These are phyloP conservation scores for Halictus quadricinctus DNA, from an alignment of 2,888 invertebrate genomes.

Conservation along the genomic window DNA sequence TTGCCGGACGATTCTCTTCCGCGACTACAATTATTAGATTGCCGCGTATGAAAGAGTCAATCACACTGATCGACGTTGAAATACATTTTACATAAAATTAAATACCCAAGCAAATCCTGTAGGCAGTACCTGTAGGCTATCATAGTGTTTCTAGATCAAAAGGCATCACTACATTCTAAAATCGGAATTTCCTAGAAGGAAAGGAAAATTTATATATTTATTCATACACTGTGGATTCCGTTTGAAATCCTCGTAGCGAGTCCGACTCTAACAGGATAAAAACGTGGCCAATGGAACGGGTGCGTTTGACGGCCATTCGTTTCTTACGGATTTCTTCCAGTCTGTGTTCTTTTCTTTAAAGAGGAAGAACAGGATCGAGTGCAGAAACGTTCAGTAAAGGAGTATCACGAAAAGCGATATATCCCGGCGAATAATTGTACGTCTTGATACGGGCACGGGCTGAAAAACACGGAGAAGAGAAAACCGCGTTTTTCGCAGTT, in stretches of 20 bases:
- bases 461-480: background rate
- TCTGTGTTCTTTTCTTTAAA: background rate
- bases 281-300: background rate
- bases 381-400: background rate
- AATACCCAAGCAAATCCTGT: background rate
- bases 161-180: background rate
- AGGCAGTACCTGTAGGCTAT: background rate
- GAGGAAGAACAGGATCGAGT: background rate
- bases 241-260: background rate
- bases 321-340: background rate
- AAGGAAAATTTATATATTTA: background rate
- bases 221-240: background rate
- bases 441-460: constrained; percentile 11
- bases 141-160: background rate
- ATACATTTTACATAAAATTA: background rate
- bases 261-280: background rate
- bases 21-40: background rate
- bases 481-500: background rate
- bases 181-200: background rate
- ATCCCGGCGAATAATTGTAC: constrained; percentile 6
- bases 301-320: background rate
- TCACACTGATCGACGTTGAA: no score
- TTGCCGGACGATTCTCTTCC: background rate
- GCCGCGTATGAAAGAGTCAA: no score
- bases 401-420: constrained; percentile 12